phyloP scores from a whole-genome alignment of 1,140 invertebrate species.

The Drosophila murphyi region DNA sequence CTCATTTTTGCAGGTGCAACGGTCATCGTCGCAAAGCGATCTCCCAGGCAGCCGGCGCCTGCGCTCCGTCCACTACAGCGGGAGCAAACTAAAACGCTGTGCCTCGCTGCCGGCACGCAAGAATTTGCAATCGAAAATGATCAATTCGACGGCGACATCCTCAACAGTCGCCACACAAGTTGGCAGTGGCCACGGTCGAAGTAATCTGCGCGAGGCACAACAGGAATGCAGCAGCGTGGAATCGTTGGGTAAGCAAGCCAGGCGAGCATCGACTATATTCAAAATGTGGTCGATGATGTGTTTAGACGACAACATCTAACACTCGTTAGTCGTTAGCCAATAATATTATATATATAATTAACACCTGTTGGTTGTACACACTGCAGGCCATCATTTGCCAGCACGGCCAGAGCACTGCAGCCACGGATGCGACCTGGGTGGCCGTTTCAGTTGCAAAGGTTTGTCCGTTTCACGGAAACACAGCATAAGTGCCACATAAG shows the following conservation, averaged over 20 bases:
- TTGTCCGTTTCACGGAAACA: constrained; percentile 60
- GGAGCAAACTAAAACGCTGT: constrained; percentile 85
- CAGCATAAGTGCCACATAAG: constrained; percentile 26
- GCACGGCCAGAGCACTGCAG: constrained; percentile 61
- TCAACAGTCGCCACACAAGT: constrained; percentile 53
- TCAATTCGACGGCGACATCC: constrained; percentile 31
- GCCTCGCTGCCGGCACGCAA: constrained; percentile 85
- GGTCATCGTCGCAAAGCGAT: constrained; percentile 86
- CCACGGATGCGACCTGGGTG: constrained; percentile 56
- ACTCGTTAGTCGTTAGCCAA: constrained; percentile 30
- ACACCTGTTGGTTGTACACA: constrained; percentile 63
- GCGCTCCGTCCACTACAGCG: constrained; percentile 74
- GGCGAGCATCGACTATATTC: background rate
- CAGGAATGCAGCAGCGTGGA: constrained; percentile 73
- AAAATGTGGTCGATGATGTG: background rate
- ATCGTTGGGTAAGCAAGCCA: constrained; percentile 74
- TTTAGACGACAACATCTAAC: background rate
- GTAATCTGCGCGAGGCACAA: constrained; percentile 51
- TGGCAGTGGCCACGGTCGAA: constrained; percentile 25
- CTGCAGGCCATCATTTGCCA: constrained; percentile 57
- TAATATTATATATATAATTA: constrained; percentile 30
- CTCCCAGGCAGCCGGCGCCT: constrained; percentile 84
- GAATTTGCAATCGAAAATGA: constrained; percentile 62
- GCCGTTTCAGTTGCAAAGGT: constrained; percentile 69
- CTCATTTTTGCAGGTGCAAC: constrained; percentile 76